A percentile compares a stretch with the other conserved stretches of the same genome.
Evolutionary conservation across 2,113 vertebrate species (phyloP).

Genomic region (Nothobranchius kuhntae): DNA sequence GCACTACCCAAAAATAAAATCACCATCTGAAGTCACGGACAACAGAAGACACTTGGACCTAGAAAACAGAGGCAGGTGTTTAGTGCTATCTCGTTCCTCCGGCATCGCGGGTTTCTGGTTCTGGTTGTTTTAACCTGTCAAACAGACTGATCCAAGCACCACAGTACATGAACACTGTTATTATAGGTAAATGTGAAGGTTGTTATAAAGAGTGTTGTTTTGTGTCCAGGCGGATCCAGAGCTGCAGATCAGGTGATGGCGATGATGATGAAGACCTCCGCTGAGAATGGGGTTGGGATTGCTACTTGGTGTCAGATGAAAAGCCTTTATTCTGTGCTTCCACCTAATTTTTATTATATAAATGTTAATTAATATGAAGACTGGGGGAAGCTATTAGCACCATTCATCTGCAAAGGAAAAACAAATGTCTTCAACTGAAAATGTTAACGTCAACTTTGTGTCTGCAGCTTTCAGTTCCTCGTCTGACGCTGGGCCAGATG

Average conservation of each 20-base stretch:
- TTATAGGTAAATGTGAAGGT: too few species aligned
- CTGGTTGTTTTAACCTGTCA: too few species aligned
- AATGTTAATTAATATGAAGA: neutral
- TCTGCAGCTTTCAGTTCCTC: conserved; percentile 80
- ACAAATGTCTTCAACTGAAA: neutral
- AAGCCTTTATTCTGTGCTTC: too few species aligned
- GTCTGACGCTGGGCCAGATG: conserved; percentile 87
- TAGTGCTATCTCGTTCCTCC: too few species aligned
- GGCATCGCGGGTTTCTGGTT: too few species aligned
- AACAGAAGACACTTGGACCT: too few species aligned
- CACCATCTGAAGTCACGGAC: too few species aligned
- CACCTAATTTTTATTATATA: too few species aligned
- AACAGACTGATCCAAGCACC: too few species aligned
- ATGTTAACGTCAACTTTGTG: conserved; percentile 25
- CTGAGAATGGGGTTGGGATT: conserved; percentile 56
- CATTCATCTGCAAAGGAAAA: neutral
- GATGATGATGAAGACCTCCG: conserved; percentile 31
- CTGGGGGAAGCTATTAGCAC: neutral
- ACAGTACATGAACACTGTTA: too few species aligned
- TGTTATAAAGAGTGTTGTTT: neutral
- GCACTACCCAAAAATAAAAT: too few species aligned
- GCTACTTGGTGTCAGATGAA: neutral
- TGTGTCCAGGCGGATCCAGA: conserved; percentile 39
- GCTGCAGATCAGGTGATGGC: conserved; percentile 31
- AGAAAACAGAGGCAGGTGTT: too few species aligned